Percentiles rank a stretch among this genome's conserved stretches.
Evolutionary conservation across 2,888 invertebrate species (phyloP).

Genomic region (Choristoneura rosaceana): DNA sequence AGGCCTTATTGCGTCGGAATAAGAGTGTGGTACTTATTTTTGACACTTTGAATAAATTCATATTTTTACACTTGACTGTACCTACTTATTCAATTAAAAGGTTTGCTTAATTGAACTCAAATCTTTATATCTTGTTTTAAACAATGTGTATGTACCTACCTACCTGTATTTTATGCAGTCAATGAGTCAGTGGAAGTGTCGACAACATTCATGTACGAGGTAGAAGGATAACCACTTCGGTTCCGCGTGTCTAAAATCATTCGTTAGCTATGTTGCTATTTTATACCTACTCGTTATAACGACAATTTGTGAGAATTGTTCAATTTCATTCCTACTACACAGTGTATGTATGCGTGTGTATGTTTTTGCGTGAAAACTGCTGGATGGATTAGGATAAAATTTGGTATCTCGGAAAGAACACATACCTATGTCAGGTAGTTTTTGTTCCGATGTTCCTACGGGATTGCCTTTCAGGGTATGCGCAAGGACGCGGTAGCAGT

Average conservation of each 20-base stretch:
- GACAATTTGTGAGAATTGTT: background rate
- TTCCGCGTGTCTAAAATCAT: conserved; percentile 55
- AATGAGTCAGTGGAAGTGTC: conserved; percentile 8
- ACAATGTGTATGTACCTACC: background rate
- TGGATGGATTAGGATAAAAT: no score
- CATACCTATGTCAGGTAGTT: no score
- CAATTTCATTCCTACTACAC: background rate
- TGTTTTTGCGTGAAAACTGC: no score
- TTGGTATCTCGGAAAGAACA: no score
- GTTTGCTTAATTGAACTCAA: background rate
- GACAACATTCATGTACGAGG: conserved; percentile 11
- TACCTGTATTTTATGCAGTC: background rate
- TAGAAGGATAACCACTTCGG: conserved; percentile 58
- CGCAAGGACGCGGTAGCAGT: background rate
- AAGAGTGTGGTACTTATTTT: no score
- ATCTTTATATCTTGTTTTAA: background rate
- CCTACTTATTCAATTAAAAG: no score
- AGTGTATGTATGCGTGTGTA: no score
- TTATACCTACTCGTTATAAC: background rate
- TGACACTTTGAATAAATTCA: no score
- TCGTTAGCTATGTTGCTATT: conserved; percentile 13
- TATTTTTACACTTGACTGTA: no score
- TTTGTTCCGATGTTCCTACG: no score
- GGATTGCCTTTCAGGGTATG: no score
- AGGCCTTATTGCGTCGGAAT: no score